A percentile compares a stretch with the other conserved stretches of the same genome.
Conservation (phyloP, 1,140 invertebrate genomes). For the Adelges cooleyi region DNA sequence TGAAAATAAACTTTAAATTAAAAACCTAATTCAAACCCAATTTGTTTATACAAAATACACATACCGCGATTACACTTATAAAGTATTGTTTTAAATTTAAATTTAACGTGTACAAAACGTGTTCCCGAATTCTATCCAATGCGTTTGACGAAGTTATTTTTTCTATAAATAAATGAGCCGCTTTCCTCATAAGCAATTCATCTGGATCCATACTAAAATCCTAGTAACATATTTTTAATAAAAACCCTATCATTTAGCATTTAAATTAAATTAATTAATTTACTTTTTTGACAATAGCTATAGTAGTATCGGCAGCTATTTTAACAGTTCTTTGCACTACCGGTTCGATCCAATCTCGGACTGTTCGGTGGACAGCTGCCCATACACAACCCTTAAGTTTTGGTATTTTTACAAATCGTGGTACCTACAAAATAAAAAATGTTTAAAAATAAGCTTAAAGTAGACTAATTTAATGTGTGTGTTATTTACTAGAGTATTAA, state of each 20-base stretch:
- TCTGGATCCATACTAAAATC: constrained; percentile 96
- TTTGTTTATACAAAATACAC: too few species aligned
- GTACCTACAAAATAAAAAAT: constrained; percentile 40
- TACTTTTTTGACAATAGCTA: constrained; percentile 86
- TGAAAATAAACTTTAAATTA: background rate
- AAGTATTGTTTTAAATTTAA: constrained; percentile 78
- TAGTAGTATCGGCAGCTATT: constrained; percentile 88
- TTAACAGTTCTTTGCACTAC: constrained; percentile 92
- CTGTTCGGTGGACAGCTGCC: constrained; percentile 78
- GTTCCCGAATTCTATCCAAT: constrained; percentile 93
- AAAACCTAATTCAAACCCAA: too few species aligned
- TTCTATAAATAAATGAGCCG: constrained; percentile 91
- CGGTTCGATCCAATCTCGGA: constrained; percentile 87
- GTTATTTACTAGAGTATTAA: constrained; percentile 10
- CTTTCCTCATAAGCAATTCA: constrained; percentile 77
- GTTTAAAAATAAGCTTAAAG: too few species aligned
- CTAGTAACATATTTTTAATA: constrained; percentile 34
- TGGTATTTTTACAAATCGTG: constrained; percentile 75
- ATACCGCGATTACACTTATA: constrained; percentile 51
- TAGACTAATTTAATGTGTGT: too few species aligned
- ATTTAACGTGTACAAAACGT: constrained; percentile 71
- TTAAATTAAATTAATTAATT: background rate
- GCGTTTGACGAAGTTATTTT: constrained; percentile 95
- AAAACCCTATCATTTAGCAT: background rate
- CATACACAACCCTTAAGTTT: constrained; percentile 76